Evolutionary conservation across 1,140 invertebrate genomes (phyloP).

Genomic region (Nephila pilipes): DNA sequence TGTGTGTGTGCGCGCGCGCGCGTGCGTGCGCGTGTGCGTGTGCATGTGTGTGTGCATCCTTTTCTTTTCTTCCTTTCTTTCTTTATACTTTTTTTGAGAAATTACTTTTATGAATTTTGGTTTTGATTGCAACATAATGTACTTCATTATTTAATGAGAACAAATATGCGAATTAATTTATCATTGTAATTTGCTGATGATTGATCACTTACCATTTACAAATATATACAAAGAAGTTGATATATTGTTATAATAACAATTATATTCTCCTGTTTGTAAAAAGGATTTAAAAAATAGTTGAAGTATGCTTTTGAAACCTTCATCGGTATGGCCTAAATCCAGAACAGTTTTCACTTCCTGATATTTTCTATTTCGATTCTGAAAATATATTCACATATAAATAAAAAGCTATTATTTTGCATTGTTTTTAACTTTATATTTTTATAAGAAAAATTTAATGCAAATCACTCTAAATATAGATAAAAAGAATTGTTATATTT

Average conservation of each 20-base stretch:
- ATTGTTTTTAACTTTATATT: background rate
- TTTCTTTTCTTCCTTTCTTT: too few relatives aligned
- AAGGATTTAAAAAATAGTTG: background rate
- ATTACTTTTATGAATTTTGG: too few relatives aligned
- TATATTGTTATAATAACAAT: conserved; percentile 53
- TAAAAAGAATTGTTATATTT: too few relatives aligned
- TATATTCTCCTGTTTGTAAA: conserved; percentile 68
- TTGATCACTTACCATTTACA: conserved; percentile 68
- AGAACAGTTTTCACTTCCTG: background rate
- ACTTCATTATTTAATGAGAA: too few relatives aligned
- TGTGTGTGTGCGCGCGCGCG: too few relatives aligned
- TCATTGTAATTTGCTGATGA: background rate
- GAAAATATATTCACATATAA: background rate
- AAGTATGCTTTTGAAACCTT: conserved; percentile 11
- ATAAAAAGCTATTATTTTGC: background rate
- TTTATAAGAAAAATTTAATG: background rate
- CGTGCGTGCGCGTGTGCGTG: too few relatives aligned
- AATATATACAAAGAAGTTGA: conserved; percentile 70
- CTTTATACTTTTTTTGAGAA: too few relatives aligned
- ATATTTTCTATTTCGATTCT: conserved; percentile 25
- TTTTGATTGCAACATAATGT: too few relatives aligned
- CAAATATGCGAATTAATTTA: too few relatives aligned
- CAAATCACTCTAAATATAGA: too few relatives aligned
- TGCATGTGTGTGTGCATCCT: too few relatives aligned
- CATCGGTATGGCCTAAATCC: background rate